These are phyloP conservation scores for Hippocampus barbouri DNA, from an alignment of 2,113 vertebrate species.

Conservation along the genomic window DNA sequence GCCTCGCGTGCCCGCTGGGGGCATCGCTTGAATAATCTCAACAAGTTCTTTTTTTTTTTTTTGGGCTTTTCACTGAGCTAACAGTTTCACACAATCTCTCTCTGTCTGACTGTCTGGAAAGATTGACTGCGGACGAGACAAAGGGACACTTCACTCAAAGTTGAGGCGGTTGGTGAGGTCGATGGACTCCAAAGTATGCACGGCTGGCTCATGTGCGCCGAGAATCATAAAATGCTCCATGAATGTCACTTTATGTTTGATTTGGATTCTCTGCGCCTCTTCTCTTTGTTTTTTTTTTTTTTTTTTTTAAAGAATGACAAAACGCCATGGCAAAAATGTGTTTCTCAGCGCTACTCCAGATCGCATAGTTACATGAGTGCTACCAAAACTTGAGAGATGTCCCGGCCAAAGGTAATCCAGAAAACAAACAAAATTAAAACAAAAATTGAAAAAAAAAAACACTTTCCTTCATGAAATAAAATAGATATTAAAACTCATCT, in stretches of 20 bases:
- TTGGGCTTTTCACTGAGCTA: constrained; percentile 23
- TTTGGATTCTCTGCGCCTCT: background rate
- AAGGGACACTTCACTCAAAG: constrained; percentile 51
- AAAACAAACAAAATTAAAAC: too few relatives aligned
- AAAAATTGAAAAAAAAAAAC: too few relatives aligned
- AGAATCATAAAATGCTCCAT: constrained; percentile 21
- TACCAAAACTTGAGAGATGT: background rate
- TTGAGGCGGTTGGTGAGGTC: constrained; percentile 50
- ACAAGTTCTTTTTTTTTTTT: constrained; percentile 25
- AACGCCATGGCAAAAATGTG: background rate
- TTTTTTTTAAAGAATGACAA: background rate
- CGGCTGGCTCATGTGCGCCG: constrained; percentile 27
- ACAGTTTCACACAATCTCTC: constrained; percentile 51
- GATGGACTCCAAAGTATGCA: constrained; percentile 48
- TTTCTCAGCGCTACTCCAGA: background rate
- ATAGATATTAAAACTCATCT: too few relatives aligned
- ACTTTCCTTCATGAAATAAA: too few relatives aligned
- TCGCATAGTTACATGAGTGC: background rate
- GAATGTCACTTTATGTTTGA: constrained; percentile 21
- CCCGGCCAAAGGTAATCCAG: background rate
- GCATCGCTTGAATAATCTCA: constrained; percentile 49
- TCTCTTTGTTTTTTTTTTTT: too few relatives aligned
- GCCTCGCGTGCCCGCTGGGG: constrained; percentile 52
- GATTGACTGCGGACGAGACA: constrained; percentile 48
- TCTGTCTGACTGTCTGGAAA: constrained; percentile 56